phyloP scores from a whole-genome alignment of 2,797 vertebrate species.

The Rhynchonycteris naso region DNA sequence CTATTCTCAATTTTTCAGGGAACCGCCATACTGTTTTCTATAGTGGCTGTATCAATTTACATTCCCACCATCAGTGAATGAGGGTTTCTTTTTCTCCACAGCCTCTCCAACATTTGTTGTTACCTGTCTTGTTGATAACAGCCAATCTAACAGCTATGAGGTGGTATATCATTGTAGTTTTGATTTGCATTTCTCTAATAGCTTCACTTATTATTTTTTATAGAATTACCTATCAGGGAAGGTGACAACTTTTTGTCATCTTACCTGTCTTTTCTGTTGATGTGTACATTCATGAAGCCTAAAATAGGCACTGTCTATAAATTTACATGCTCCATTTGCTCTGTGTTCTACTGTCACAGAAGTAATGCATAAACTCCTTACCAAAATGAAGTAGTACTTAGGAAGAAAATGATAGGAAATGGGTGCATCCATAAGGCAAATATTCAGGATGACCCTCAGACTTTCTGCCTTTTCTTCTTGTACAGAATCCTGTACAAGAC shows the following conservation, averaged over 20 bases:
- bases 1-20: no score
- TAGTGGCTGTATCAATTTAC: no score
- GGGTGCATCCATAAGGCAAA: background rate
- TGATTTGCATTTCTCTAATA: no score
- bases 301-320: background rate
- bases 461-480: background rate
- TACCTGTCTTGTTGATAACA: no score
- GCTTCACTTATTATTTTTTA: background rate
- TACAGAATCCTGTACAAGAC: background rate
- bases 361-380: background rate
- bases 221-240: slow-evolving; percentile 12
- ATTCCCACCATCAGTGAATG: no score
- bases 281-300: slow-evolving; percentile 17
- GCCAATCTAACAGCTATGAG: no score
- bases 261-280: background rate
- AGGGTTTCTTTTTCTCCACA: no score
- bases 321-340: background rate
- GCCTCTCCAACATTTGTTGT: no score
- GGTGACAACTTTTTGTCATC: background rate
- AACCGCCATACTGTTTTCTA: no score
- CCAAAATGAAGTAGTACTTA: background rate
- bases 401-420: background rate
- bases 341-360: background rate
- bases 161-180: no score
- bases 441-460: background rate